phyloP scores from a whole-genome alignment of 1,140 invertebrate species.

The Calephelis nemesis region DNA sequence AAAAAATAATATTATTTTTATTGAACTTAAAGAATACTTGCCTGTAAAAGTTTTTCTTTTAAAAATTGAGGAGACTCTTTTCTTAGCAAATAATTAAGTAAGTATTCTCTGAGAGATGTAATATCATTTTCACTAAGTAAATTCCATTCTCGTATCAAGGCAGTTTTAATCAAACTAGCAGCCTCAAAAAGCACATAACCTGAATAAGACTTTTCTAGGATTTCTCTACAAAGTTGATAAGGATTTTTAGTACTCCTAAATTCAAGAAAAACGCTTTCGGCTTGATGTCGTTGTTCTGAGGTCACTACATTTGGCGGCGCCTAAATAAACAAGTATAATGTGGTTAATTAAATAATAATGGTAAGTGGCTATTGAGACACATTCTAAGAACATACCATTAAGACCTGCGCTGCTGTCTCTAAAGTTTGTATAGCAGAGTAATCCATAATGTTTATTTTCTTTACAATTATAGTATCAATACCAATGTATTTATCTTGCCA shows the following conservation, averaged over 20 bases:
- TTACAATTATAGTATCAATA: constrained; percentile 4
- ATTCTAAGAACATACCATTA: constrained; percentile 80
- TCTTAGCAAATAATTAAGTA: constrained; percentile 87
- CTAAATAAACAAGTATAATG: constrained; percentile 68
- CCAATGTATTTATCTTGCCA: constrained; percentile 6
- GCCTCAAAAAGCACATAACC: constrained; percentile 94
- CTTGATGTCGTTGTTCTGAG: constrained; percentile 87
- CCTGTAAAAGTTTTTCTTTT: constrained; percentile 86
- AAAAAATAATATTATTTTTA: background rate
- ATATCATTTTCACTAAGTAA: constrained; percentile 84
- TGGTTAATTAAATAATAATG: constrained; percentile 16
- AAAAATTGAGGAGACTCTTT: constrained; percentile 82
- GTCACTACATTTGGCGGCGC: constrained; percentile 90
- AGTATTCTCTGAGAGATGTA: constrained; percentile 86
- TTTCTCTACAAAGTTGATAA: constrained; percentile 89
- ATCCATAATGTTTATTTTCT: constrained; percentile 55
- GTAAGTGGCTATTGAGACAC: background rate
- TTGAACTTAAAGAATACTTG: constrained; percentile 10
- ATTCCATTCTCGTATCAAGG: constrained; percentile 91
- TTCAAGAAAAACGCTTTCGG: constrained; percentile 89
- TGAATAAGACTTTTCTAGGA: constrained; percentile 88
- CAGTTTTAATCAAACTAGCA: constrained; percentile 90
- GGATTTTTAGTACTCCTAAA: constrained; percentile 91
- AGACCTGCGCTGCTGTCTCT: constrained; percentile 84
- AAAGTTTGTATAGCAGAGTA: constrained; percentile 80